Evolutionary conservation across 2,797 vertebrate genomes (phyloP).

Genomic region (Aythya fuligula): DNA sequence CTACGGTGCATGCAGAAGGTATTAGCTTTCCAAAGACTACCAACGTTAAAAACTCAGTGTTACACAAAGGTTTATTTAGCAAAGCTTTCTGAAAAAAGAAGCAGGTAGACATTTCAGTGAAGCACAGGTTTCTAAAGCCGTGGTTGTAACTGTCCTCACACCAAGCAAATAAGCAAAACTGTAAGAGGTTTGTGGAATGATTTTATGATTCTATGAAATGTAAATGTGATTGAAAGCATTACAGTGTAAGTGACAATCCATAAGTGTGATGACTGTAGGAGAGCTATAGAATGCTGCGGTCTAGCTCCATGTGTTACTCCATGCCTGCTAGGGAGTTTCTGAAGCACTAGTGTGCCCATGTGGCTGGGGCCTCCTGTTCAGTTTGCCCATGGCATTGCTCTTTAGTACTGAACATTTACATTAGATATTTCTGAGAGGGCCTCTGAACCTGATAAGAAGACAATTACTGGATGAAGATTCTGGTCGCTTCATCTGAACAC

Average conservation of each 20-base stretch:
- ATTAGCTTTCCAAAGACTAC: neutral
- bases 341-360: neutral
- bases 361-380: neutral
- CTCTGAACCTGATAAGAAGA: neutral
- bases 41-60: neutral
- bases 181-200: rapidly evolving
- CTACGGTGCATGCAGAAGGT: neutral
- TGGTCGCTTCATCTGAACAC: neutral
- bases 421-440: neutral
- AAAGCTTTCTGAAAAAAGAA: neutral
- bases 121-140: neutral
- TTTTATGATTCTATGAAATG: neutral
- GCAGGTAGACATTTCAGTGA: neutral
- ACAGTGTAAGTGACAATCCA: neutral
- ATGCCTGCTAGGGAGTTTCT: neutral
- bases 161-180: neutral
- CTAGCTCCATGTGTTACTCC: neutral
- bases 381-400: neutral
- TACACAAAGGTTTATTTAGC: neutral
- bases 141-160: neutral
- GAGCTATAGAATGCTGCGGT: neutral
- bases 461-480: neutral
- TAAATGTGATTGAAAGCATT: neutral
- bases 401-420: neutral
- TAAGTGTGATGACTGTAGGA: neutral